phyloP scores from a whole-genome alignment of 2,797 vertebrate species.

The Pangasius sanitwongsei region DNA sequence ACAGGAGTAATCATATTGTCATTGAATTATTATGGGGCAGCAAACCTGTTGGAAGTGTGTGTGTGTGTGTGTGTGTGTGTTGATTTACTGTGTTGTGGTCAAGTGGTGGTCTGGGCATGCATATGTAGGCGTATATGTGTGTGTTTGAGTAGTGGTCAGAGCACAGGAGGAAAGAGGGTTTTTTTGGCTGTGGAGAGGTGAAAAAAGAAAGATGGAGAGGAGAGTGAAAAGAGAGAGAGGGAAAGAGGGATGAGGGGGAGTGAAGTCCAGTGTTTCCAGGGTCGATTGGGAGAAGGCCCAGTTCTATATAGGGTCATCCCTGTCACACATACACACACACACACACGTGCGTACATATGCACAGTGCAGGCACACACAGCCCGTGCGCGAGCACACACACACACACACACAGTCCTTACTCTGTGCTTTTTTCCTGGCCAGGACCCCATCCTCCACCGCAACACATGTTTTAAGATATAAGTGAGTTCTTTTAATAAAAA shows the following conservation, averaged over 20 bases:
- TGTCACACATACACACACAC: conserved; percentile 6
- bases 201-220: conserved; percentile 52
- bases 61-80: conserved; percentile 32
- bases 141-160: conserved; percentile 67
- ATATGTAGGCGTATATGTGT: conserved; percentile 9
- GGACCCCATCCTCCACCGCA: conserved; percentile 70
- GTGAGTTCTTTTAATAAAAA: conserved; percentile 80
- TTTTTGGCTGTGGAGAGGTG: conserved; percentile 68
- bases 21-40: conserved; percentile 61
- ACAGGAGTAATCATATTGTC: conserved; percentile 37
- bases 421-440: conserved; percentile 78
- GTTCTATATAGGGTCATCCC: conserved; percentile 50
- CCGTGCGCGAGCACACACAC: conserved; percentile 29
- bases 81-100: conserved; percentile 65
- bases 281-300: conserved; percentile 49
- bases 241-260: conserved; percentile 56
- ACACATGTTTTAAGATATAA: conserved; percentile 84
- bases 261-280: conserved; percentile 57
- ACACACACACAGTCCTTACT: conserved; percentile 43
- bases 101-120: conserved; percentile 65
- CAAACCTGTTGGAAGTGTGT: conserved; percentile 59
- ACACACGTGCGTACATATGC: neutral
- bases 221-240: conserved; percentile 58
- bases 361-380: conserved; percentile 21
- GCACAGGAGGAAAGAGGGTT: conserved; percentile 69